These are phyloP conservation scores for Nephila pilipes DNA, from an alignment of 1,140 invertebrate genomes.

Conservation along the genomic window DNA sequence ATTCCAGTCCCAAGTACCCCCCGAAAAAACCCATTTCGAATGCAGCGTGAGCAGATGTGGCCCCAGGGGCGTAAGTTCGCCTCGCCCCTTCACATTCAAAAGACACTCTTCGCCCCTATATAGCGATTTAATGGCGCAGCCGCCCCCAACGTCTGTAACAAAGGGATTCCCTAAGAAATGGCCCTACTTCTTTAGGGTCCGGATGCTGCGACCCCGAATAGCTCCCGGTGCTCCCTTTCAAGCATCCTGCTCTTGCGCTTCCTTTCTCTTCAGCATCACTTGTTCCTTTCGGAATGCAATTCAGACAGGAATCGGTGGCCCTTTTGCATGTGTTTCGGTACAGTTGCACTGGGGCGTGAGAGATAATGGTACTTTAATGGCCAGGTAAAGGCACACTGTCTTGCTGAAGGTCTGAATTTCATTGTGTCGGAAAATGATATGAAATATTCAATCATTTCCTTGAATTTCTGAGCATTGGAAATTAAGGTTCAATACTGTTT, in stretches of 20 bases:
- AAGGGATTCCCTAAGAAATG: conserved; percentile 33
- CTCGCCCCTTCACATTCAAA: conserved; percentile 29
- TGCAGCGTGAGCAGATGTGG: conserved; percentile 8
- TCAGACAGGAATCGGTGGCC: neutral
- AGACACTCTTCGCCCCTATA: conserved; percentile 38
- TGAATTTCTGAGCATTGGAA: no score
- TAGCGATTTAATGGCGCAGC: conserved; percentile 45
- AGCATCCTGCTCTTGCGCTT: neutral
- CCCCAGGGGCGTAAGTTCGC: conserved; percentile 7
- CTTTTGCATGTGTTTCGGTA: conserved; percentile 1
- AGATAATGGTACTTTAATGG: conserved; percentile 48
- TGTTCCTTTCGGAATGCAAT: conserved; percentile 37
- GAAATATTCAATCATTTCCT: neutral
- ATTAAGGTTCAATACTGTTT: no score
- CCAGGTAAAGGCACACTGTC: neutral
- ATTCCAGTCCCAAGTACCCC: conserved; percentile 18
- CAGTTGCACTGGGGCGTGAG: conserved; percentile 12
- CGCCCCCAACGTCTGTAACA: conserved; percentile 8
- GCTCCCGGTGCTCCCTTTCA: conserved; percentile 24
- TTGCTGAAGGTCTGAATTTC: neutral
- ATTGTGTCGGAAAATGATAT: neutral
- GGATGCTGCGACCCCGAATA: conserved; percentile 7
- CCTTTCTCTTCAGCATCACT: conserved; percentile 47
- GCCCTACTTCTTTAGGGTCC: conserved; percentile 21
- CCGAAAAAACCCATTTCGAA: conserved; percentile 20